A percentile compares a stretch with the other conserved stretches of the same genome.
phyloP scores from a whole-genome alignment of 2,888 invertebrate genomes.

The Nomada fucata region DNA sequence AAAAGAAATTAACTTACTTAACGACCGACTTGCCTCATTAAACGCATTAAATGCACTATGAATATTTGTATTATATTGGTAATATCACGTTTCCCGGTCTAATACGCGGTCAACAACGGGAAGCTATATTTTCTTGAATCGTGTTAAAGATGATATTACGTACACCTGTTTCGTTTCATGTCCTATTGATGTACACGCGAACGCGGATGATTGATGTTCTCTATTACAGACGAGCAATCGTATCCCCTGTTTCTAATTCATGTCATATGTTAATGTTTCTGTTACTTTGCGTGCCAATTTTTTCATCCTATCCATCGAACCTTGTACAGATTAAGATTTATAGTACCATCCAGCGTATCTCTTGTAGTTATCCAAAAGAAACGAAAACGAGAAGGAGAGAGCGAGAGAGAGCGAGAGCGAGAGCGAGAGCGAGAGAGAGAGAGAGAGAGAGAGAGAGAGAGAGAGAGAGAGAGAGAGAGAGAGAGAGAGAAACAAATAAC shows the following conservation, averaged over 20 bases:
- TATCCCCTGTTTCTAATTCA: slow-evolving; percentile 16
- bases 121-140: slow-evolving; percentile 7
- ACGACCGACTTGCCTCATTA: not conserved
- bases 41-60: slow-evolving; percentile 14
- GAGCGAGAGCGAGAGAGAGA: too few relatives aligned
- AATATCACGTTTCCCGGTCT: not conserved
- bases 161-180: not conserved
- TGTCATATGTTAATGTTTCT: not conserved
- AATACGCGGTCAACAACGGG: slow-evolving; percentile 4
- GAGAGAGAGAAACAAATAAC: too few relatives aligned
- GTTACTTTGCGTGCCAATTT: not conserved
- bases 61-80: not conserved
- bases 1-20: slow-evolving; percentile 32
- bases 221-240: slow-evolving; percentile 15
- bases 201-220: slow-evolving; percentile 20
- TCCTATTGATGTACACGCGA: not conserved
- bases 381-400: not conserved
- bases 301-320: too few relatives aligned
- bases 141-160: slow-evolving; percentile 7
- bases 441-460: too few relatives aligned
- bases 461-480: too few relatives aligned
- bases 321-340: too few relatives aligned
- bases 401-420: too few relatives aligned
- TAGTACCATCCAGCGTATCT: too few relatives aligned
- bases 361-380: too few relatives aligned